Evolutionary conservation across 1,140 invertebrate genomes (phyloP).

Genomic region (Scylla paramamosain): DNA sequence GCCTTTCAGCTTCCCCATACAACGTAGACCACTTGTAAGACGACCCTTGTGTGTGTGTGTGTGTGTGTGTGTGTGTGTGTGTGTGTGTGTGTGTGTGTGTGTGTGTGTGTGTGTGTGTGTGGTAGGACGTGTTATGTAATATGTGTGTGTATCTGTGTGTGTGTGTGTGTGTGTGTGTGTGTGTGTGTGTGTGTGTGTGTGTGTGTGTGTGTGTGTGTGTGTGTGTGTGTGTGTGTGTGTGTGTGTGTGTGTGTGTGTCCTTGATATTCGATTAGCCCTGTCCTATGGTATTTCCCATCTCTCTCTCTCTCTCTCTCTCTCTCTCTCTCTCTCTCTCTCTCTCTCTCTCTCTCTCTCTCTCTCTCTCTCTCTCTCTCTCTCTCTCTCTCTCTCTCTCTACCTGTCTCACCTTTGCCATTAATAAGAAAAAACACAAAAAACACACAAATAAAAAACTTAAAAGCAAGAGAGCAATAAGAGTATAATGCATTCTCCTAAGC

Average conservation of each 20-base stretch:
- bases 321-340: too few relatives aligned
- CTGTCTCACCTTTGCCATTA: neutral
- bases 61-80: too few relatives aligned
- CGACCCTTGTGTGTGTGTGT: neutral
- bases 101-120: neutral
- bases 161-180: slow-evolving; percentile 20
- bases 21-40: too few relatives aligned
- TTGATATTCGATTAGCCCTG: neutral
- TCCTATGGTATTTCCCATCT: neutral
- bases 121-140: too few relatives aligned
- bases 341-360: too few relatives aligned
- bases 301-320: neutral
- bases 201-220: neutral
- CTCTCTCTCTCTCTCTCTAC: too few relatives aligned
- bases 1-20: too few relatives aligned
- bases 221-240: slow-evolving; percentile 20
- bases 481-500: neutral
- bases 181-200: neutral
- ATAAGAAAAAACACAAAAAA: too few relatives aligned
- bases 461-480: too few relatives aligned
- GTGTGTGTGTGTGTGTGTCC: slow-evolving; percentile 18
- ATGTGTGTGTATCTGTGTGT: neutral
- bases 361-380: too few relatives aligned
- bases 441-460: too few relatives aligned
- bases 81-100: neutral